A percentile compares a stretch with the other conserved stretches of the same genome.
Conservation (phyloP, 1,140 invertebrate species). For the Achroia grisella region DNA sequence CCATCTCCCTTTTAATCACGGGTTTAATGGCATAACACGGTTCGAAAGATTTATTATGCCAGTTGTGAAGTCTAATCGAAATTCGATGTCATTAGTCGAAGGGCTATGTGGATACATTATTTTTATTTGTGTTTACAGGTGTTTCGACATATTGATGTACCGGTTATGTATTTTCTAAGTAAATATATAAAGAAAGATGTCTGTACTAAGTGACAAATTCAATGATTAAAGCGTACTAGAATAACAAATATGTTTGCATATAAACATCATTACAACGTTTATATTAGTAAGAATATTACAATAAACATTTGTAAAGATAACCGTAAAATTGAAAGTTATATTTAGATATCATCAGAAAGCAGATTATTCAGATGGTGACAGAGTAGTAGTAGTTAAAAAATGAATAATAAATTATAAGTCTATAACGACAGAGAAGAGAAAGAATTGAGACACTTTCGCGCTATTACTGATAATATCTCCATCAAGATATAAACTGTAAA, state of each 20-base stretch:
- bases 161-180: background rate
- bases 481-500: too few relatives aligned
- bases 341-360: too few relatives aligned
- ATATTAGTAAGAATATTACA: too few relatives aligned
- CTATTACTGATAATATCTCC: background rate
- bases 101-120: slow-evolving; percentile 41
- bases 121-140: slow-evolving; percentile 18
- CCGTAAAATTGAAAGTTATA: too few relatives aligned
- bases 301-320: too few relatives aligned
- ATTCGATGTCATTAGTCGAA: slow-evolving; percentile 43
- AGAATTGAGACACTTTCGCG: background rate
- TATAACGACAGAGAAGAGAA: too few relatives aligned
- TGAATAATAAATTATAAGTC: too few relatives aligned
- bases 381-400: background rate
- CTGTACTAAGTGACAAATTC: too few relatives aligned
- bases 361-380: background rate
- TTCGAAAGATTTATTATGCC: slow-evolving; percentile 33
- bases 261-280: too few relatives aligned
- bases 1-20: slow-evolving; percentile 23
- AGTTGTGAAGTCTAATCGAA: slow-evolving; percentile 33
- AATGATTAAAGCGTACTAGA: too few relatives aligned
- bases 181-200: too few relatives aligned
- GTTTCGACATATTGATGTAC: background rate
- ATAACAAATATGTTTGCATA: too few relatives aligned
- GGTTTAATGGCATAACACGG: slow-evolving; percentile 16